Base-by-base conservation (phyloP, 2,888 invertebrate genomes). In the Aphodius granarius region DNA sequence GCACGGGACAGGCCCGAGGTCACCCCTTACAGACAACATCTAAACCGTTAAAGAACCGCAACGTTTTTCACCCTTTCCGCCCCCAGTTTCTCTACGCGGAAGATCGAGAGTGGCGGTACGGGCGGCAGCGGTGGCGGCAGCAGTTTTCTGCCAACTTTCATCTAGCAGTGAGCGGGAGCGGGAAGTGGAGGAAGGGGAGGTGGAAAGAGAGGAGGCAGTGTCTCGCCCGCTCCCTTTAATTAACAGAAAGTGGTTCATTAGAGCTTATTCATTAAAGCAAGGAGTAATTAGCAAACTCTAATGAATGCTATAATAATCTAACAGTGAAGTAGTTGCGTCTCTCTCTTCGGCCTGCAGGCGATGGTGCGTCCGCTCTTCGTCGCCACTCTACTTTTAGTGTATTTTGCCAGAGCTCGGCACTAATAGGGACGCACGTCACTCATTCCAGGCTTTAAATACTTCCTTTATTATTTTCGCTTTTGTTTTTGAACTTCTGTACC, bases 221-320 rank as follows among this genome's bases (percentile, higher is more conserved):
- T 85, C 84, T 85, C 83, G 83, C 85, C 84, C 85, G 85, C 85
- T 86, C 86, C 93, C 93, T 94, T 93, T 94, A 93, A 94, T 94
- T 94, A 93, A 93, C 93, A 93, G 93, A 94, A 93, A 94, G 94
- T 93, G 93, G 93, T 94, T 94, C 94, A 94, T 94, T 94, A 93
- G 93, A 93, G 93, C 93, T 93, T 93, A 93, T 93, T 94, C 93
- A 94, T 94, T 94, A 94, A 93, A 93, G 93, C 93, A 93, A 93
- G 93, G 92, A 93, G 93, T 93, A 94, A 94, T 94, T 93, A 94
- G 93, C 92, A 93, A 93, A 93, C 92, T 93, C 93, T 93, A 93
- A 92, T 92, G 92, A 92, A 92, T 92, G 91, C 92, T 91, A 91
- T 92, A 92, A 92, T 92, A 92, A 92, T 92, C 92, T 91, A 91